Evolutionary conservation across 2,797 vertebrate genomes (phyloP), one percentile per base, ranked within the genome.

Genomic region (Phoxinus dragarum): DNA sequence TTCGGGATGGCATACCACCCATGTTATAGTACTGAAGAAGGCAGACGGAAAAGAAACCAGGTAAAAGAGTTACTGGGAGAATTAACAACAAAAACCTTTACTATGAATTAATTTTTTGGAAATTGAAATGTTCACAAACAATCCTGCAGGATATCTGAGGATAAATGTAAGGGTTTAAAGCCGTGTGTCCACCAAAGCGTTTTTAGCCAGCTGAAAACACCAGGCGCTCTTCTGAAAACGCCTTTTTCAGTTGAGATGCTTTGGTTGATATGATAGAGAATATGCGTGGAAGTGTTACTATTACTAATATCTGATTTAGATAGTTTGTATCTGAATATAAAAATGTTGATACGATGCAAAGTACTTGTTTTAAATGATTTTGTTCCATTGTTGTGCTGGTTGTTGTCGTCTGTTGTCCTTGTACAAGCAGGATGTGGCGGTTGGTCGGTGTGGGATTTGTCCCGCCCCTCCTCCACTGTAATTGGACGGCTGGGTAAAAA

Each of bases 1-100:
- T 95, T 90, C 93, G 90, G 56, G 87, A 95, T 79, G 95, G 93
- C 89, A 95, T 95, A 27, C 92, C 93, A 1, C 92, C 93, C 77
- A 80, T 69, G 69, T 87, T 95, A 86, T 94, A 95, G 91, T 90
- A 91, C 88, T 91, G 86, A 74, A 81, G 34, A 3, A 23, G 6
- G 11, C 10, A 56, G 38, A 42, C 19, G 36, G 23, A 38, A 84
- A 47, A 47, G 3, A 72, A 72, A n/a, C 6, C 40, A 10, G 6
- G 7, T 16, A 17, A 38, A 59, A 49, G 5, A 49, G 47, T 49
- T 17, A 49, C 47, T 49, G 47, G 47, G 47, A 49, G 16, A 49
- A 6, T 49, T 2, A 10, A 59, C 23, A 14, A 5, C 23, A 14
- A 5, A 52, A 76, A 34, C 27, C 16, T 79, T 64, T 31, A 42